Evolutionary conservation across 2,113 vertebrate species (phyloP), one percentile per base, ranked within the genome.

Genomic region (Probosciger aterrimus): DNA sequence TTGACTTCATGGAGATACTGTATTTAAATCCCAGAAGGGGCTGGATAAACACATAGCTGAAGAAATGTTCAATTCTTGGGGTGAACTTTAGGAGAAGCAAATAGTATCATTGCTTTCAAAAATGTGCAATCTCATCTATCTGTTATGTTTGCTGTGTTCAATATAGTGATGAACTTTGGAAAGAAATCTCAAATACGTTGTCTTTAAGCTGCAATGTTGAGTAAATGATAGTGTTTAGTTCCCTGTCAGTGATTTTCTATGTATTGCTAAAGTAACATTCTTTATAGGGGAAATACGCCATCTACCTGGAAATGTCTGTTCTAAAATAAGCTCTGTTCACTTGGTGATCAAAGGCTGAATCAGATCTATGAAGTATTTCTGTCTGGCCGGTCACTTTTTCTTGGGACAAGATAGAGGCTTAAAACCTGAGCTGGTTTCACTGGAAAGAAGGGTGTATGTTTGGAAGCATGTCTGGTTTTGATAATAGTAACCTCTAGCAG

Each of bases 131-230:
- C 91, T 67, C 35, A 33, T 69, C 47, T 92, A 69, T 49, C 53
- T 93, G 41, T 91, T 86, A 79, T 53, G 25, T 90, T 94, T 92
- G 82, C 71, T 93, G 35, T 93, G 43, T 64, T 92, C 71, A 47
- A 3, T 59, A 23, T 74, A 69, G 44, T 39, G 30, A 84, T 77
- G 62, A 53, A 43, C 62, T 90, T 79, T 43, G 33, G 82, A 86
- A 39, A 49, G 39, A 28, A 6, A 44, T 77, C 37, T 88, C 41
- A 59, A 25, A 64, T 86, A 44, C 0, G 1, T 70, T 90, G 30
- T 53, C 55, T 88, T 88, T 39, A 31, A 64, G 18, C 93, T 91
- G 52, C 37, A 39, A 14, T 60, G 43, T 55, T 60, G 47, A 86
- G 39, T 78, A 81, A 92, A 75, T 55, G 22, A 30, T 1, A 75